Conservation (phyloP, 2,113 vertebrate species). For the Meleagris gallopavo region DNA sequence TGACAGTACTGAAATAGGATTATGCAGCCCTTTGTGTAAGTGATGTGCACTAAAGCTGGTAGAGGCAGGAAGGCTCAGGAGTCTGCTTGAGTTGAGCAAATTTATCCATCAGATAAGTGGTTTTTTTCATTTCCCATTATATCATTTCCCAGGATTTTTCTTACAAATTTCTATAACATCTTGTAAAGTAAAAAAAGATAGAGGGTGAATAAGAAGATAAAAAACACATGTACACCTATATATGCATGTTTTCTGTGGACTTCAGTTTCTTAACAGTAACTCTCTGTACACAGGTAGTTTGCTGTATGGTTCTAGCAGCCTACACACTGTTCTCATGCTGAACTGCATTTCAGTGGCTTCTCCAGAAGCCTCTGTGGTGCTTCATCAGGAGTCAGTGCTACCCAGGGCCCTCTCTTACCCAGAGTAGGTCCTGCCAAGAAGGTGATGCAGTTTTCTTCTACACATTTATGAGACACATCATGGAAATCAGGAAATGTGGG, state of each 20-base stretch:
- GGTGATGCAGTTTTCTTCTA: not conserved
- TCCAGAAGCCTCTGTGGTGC: not conserved
- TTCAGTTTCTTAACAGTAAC: not conserved
- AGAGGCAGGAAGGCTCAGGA: not conserved
- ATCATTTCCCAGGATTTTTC: not conserved
- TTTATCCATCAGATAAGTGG: not conserved
- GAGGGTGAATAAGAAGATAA: too few species aligned
- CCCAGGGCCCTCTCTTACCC: not conserved
- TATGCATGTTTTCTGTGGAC: not conserved
- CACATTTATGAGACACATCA: fast-evolving
- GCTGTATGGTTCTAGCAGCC: not conserved
- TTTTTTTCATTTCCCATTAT: not conserved
- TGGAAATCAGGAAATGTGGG: not conserved
- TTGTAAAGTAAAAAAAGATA: not conserved
- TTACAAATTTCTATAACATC: not conserved
- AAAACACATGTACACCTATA: fast-evolving
- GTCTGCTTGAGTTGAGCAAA: not conserved
- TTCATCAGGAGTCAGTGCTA: not conserved
- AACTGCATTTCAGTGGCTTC: not conserved
- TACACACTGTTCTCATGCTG: not conserved
- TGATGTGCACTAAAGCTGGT: not conserved
- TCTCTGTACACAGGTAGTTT: not conserved
- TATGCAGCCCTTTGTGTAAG: not conserved
- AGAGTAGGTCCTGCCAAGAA: not conserved
- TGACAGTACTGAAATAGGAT: not conserved